Evolutionary conservation across 2,113 vertebrate species (phyloP).

Genomic region (Lanius collurio): DNA sequence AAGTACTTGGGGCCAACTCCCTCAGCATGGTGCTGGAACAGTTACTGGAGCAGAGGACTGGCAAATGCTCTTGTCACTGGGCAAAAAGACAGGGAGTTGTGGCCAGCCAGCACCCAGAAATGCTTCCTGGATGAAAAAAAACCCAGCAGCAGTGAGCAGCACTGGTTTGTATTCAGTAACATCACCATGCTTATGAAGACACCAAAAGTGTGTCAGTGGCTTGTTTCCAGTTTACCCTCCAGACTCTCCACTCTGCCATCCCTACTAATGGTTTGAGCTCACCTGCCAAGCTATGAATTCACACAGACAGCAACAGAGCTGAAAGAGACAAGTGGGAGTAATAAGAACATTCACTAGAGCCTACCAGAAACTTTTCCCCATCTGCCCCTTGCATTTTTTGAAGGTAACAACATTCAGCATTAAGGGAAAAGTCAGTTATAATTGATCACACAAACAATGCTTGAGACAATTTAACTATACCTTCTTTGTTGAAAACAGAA

Average conservation of each 20-base stretch:
- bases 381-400: neutral
- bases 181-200: neutral
- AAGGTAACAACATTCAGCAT: neutral
- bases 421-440: neutral
- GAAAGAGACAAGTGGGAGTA: neutral
- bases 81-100: neutral
- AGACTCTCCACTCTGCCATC: neutral
- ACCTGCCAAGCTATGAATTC: neutral
- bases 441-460: neutral
- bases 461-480: neutral
- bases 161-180: neutral
- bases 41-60: neutral
- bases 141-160: neutral
- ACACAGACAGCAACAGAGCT: neutral
- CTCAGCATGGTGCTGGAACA: neutral
- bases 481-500: neutral
- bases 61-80: neutral
- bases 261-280: neutral
- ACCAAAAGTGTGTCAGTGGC: rapidly evolving
- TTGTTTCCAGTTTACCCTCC: neutral
- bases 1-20: neutral
- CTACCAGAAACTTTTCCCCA: neutral
- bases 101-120: neutral
- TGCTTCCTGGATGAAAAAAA: neutral
- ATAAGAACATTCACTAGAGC: neutral